Conservation (phyloP, 2,113 vertebrate genomes). For the Lamprotornis superbus region DNA sequence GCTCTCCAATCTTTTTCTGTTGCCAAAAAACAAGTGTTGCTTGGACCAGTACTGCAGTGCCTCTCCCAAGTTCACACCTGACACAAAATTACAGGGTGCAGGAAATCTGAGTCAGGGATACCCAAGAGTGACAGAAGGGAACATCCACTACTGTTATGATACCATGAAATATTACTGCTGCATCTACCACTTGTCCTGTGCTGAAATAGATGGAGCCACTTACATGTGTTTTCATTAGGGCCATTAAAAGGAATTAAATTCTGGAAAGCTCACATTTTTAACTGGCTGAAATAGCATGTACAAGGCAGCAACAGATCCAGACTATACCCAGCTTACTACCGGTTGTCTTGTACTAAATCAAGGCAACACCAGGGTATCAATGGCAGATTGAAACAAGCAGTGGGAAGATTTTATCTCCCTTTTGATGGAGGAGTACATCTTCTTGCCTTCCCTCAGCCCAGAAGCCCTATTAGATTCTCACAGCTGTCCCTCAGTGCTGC, state of each 20-base stretch:
- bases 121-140: neutral
- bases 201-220: neutral
- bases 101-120: neutral
- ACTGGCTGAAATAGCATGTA: neutral
- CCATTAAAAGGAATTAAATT: neutral
- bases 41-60: neutral
- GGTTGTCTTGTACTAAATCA: neutral
- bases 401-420: slow-evolving; percentile 13
- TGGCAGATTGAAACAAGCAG: neutral
- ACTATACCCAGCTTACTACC: neutral
- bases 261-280: neutral
- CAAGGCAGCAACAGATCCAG: neutral
- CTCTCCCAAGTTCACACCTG: neutral
- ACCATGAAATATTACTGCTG: neutral
- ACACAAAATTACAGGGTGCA: neutral
- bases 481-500: neutral
- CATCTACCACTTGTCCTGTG: neutral
- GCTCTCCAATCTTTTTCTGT: neutral
- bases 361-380: neutral
- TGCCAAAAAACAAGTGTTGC: neutral
- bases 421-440: neutral
- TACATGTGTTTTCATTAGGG: neutral
- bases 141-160: neutral
- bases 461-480: neutral
- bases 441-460: neutral